Evolutionary conservation across 1,140 invertebrate species (phyloP).

Genomic region (Drosophila nannoptera): DNA sequence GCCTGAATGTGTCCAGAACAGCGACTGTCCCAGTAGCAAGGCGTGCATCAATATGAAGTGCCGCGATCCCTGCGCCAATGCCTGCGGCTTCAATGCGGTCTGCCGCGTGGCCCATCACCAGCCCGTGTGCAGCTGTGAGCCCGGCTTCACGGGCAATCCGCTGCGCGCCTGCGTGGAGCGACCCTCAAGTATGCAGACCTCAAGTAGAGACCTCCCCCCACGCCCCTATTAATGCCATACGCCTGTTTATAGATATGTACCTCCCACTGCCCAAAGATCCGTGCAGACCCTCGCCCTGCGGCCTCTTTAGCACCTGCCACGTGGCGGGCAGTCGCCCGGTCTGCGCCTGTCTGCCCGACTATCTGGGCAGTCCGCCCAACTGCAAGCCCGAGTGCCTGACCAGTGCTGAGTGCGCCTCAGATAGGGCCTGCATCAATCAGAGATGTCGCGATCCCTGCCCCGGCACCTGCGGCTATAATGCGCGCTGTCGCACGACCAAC

Average conservation of each 20-base stretch:
- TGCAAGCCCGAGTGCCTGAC: slow-evolving; percentile 90
- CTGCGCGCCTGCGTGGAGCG: slow-evolving; percentile 85
- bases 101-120: slow-evolving; percentile 91
- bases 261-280: slow-evolving; percentile 83
- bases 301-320: slow-evolving; percentile 88
- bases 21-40: slow-evolving; percentile 85
- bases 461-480: slow-evolving; percentile 90
- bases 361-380: slow-evolving; percentile 87
- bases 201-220: neutral
- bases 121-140: slow-evolving; percentile 87
- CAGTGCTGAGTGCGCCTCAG: slow-evolving; percentile 88
- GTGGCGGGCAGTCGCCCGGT: slow-evolving; percentile 86
- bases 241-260: slow-evolving; percentile 80
- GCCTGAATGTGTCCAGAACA: slow-evolving; percentile 90
- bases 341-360: slow-evolving; percentile 89
- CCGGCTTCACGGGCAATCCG: slow-evolving; percentile 88
- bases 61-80: slow-evolving; percentile 87
- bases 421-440: slow-evolving; percentile 88
- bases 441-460: slow-evolving; percentile 89
- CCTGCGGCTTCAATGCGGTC: slow-evolving; percentile 89
- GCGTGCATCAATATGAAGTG: slow-evolving; percentile 92
- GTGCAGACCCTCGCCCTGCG: slow-evolving; percentile 90
- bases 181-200: slow-evolving; percentile 82
- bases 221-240: slow-evolving; percentile 6
- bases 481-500: slow-evolving; percentile 89